A percentile compares a stretch with the other conserved stretches of the same genome.
These are phyloP conservation scores for Conger conger DNA, from an alignment of 2,113 vertebrate genomes.

Conservation along the genomic window DNA sequence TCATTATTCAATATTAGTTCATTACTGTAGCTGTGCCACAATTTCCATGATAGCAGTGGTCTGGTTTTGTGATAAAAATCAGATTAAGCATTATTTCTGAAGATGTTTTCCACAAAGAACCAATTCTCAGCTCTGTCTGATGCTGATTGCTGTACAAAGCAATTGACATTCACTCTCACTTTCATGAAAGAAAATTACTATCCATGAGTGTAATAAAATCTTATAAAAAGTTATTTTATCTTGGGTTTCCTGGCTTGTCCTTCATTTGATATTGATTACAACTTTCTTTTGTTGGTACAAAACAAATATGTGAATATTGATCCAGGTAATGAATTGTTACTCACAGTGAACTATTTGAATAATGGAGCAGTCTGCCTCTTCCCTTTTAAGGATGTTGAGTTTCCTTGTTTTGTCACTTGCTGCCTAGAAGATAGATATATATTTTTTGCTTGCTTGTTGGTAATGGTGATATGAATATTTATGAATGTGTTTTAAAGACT, in stretches of 20 bases:
- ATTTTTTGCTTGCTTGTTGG: neutral
- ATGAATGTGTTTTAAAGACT: neutral
- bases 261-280: neutral
- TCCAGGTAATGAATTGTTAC: neutral
- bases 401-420: neutral
- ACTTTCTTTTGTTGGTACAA: neutral
- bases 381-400: neutral
- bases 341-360: neutral
- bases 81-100: too few relatives aligned
- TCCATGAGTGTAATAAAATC: neutral
- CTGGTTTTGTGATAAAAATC: too few relatives aligned
- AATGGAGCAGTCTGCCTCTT: neutral
- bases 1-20: too few relatives aligned
- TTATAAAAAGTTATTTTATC: neutral
- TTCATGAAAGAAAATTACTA: neutral
- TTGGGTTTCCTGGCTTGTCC: neutral
- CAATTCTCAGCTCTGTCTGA: neutral
- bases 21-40: too few relatives aligned
- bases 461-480: neutral
- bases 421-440: neutral
- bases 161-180: neutral
- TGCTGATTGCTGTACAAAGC: neutral
- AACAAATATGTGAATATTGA: neutral
- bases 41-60: too few relatives aligned
- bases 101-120: too few relatives aligned